These are phyloP conservation scores for Aurelia coerulea DNA, from an alignment of 30 jellyfish, hydroid and myxozoan genomes.

Conservation along the genomic window DNA sequence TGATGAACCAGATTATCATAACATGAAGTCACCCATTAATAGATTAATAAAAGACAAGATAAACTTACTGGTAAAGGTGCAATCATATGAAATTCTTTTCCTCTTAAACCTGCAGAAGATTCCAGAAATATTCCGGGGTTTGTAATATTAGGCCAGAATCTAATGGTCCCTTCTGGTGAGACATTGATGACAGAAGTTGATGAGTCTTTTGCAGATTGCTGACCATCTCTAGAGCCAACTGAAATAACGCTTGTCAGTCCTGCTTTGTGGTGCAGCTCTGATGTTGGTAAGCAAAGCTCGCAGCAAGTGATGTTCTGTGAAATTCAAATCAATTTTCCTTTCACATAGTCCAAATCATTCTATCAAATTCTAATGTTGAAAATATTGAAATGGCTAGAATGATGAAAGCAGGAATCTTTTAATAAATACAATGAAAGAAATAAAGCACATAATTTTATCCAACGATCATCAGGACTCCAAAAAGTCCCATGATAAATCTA, in stretches of 20 bases:
- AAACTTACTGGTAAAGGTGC: slow-evolving; percentile 70
- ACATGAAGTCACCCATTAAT: not conserved
- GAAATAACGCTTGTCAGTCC: slow-evolving; percentile 75
- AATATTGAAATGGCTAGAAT: no score
- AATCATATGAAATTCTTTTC: slow-evolving; percentile 80
- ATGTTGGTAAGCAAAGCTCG: slow-evolving; percentile 75
- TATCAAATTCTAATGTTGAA: no score
- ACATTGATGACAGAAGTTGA: slow-evolving; percentile 72
- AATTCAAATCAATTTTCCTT: not conserved
- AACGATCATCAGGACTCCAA: no score
- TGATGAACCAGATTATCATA: no score
- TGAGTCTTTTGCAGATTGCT: slow-evolving; percentile 32
- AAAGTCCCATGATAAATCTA: no score
- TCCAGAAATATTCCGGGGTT: slow-evolving; percentile 78
- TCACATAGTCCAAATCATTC: no score
- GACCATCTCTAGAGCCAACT: slow-evolving; percentile 31
- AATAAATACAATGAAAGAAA: no score
- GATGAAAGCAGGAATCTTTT: no score
- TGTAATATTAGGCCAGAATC: slow-evolving; percentile 88
- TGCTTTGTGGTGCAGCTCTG: slow-evolving; percentile 92
- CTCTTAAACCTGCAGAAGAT: slow-evolving; percentile 70
- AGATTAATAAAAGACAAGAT: not conserved
- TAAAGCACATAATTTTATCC: no score
- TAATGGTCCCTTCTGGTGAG: slow-evolving; percentile 90
- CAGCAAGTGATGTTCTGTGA: slow-evolving; percentile 77